Conservation (phyloP, 2,797 vertebrate genomes). For the Sebastolobus altivelis region DNA sequence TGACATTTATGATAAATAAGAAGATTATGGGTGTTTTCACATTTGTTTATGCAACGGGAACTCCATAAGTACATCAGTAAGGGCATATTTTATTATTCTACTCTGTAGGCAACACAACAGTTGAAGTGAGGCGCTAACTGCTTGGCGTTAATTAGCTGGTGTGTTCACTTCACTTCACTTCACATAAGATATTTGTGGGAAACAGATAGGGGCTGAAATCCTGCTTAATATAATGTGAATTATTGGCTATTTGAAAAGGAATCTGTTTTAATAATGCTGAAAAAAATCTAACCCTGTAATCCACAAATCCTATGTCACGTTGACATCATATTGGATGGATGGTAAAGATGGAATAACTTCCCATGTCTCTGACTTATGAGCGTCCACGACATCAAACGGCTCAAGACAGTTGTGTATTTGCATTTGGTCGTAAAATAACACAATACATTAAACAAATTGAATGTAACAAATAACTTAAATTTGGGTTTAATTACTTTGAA, state of each 20-base stretch:
- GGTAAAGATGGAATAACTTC: neutral
- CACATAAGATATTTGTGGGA: neutral
- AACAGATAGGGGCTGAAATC: neutral
- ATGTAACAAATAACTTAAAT: neutral
- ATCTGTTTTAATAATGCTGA: neutral
- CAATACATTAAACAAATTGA: neutral
- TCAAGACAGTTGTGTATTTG: neutral
- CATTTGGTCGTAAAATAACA: neutral
- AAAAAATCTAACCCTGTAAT: neutral
- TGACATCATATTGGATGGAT: neutral
- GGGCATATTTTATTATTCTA: slow-evolving; percentile 8
- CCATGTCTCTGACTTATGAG: neutral
- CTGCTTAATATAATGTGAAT: neutral
- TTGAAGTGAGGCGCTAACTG: slow-evolving; percentile 16
- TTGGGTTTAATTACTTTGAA: neutral
- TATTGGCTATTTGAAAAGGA: neutral
- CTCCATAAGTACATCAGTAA: slow-evolving; percentile 5
- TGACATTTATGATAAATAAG: slow-evolving; percentile 58
- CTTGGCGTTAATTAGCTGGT: slow-evolving; percentile 1
- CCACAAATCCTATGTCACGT: neutral
- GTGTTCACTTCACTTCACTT: slow-evolving; percentile 15
- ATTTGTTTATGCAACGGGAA: slow-evolving; percentile 50
- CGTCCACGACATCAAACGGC: neutral
- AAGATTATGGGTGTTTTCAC: slow-evolving; percentile 56
- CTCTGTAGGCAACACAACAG: neutral